phyloP scores from a whole-genome alignment of 2,797 vertebrate species.

The Miichthys miiuy region DNA sequence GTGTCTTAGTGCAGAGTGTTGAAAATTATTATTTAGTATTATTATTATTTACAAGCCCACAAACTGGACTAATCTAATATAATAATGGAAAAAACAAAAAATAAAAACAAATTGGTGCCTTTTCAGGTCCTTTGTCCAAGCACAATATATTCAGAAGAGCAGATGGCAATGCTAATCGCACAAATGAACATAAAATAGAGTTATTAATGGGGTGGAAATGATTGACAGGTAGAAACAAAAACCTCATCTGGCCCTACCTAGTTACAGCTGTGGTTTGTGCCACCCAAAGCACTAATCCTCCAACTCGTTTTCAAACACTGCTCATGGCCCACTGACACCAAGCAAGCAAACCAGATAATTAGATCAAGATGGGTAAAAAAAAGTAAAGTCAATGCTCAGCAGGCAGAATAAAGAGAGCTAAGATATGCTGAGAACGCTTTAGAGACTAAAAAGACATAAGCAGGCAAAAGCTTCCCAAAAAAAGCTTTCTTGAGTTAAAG shows the following conservation, averaged over 20 bases:
- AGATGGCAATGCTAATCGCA: not conserved
- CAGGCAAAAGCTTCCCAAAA: slow-evolving; percentile 1
- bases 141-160: slow-evolving; percentile 11
- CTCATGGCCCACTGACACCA: slow-evolving; percentile 18
- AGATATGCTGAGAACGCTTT: not conserved
- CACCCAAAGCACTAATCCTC: slow-evolving; percentile 31
- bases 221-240: slow-evolving; percentile 45
- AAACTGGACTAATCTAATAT: slow-evolving; percentile 5
- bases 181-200: not conserved
- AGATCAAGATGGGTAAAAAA: slow-evolving; percentile 21
- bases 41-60: slow-evolving; percentile 6
- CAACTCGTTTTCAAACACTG: slow-evolving; percentile 25
- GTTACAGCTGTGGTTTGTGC: slow-evolving; percentile 28
- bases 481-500: not conserved
- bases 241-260: slow-evolving; percentile 1
- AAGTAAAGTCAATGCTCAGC: slow-evolving; percentile 17
- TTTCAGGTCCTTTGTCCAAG: slow-evolving; percentile 1
- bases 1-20: not conserved
- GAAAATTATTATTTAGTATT: too few relatives aligned
- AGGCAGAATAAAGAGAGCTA: not conserved
- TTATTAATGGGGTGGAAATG: slow-evolving; percentile 27
- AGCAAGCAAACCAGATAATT: slow-evolving; percentile 39
- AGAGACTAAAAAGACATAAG: slow-evolving; percentile 9
- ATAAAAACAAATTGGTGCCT: not conserved
- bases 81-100: not conserved